Percentiles rank a stretch among this genome's conserved stretches.
Conservation (phyloP, 1,140 invertebrate species). For the Epicauta chinensis region DNA sequence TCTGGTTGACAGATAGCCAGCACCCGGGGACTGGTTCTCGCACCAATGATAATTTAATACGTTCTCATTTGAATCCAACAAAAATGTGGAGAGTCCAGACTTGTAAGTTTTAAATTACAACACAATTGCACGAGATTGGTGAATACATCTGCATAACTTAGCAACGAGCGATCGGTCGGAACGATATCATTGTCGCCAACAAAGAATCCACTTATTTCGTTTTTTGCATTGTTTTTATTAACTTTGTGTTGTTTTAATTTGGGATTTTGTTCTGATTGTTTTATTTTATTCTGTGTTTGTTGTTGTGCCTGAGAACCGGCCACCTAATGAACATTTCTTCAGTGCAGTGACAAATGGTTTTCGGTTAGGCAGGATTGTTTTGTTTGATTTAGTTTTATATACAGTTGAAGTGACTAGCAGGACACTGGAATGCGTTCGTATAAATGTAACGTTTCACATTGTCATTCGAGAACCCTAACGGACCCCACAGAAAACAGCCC, state of each 20-base stretch:
- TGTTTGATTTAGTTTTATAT: neutral
- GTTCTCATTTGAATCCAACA: constrained; percentile 35
- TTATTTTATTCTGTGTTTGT: too few species aligned
- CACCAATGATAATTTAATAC: constrained; percentile 34
- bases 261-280: neutral
- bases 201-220: neutral
- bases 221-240: constrained; percentile 23
- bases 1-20: constrained; percentile 25
- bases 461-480: too few species aligned
- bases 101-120: constrained; percentile 38
- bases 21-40: constrained; percentile 30
- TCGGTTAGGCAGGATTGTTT: neutral
- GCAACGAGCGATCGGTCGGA: constrained; percentile 26
- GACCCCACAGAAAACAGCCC: too few species aligned
- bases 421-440: constrained; percentile 8
- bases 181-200: constrained; percentile 37
- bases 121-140: constrained; percentile 41
- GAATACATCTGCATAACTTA: constrained; percentile 42
- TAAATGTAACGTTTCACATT: too few species aligned
- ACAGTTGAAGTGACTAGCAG: constrained; percentile 1
- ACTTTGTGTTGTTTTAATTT: constrained; percentile 1
- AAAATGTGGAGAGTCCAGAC: constrained; percentile 33
- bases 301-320: constrained; percentile 7
- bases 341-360: constrained; percentile 10
- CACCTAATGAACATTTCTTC: constrained; percentile 15